phyloP scores from a whole-genome alignment of 2,113 vertebrate species.

The Australoheros scitulus region DNA sequence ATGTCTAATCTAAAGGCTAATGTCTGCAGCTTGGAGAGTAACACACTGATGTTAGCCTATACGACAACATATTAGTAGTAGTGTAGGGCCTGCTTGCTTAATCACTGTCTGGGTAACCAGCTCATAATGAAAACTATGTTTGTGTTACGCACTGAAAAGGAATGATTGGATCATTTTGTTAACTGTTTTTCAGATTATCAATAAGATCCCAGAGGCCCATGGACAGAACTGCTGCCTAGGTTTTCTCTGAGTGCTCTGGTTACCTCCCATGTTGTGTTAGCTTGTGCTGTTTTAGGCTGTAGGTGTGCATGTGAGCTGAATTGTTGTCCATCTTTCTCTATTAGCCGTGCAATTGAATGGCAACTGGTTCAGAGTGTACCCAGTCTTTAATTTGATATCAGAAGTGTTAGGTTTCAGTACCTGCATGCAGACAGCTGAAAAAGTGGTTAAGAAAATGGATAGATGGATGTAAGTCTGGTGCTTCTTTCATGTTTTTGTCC shows the following conservation, averaged over 20 bases:
- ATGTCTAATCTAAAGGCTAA: not conserved
- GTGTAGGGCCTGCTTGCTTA: not conserved
- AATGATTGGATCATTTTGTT: not conserved
- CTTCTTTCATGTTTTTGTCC: not conserved
- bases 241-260: not conserved
- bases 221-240: not conserved
- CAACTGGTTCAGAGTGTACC: not conserved
- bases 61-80: not conserved
- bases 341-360: not conserved
- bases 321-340: not conserved
- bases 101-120: not conserved
- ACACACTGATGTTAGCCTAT: not conserved
- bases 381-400: not conserved
- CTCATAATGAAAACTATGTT: not conserved
- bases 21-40: not conserved
- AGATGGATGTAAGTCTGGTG: not conserved
- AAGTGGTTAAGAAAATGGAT: not conserved
- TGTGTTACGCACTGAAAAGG: not conserved
- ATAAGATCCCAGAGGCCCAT: not conserved
- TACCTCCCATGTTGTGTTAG: not conserved
- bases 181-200: not conserved
- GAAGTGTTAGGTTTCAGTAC: not conserved
- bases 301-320: not conserved
- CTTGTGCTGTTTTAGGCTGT: not conserved
- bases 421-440: not conserved